Conservation (phyloP, 1,140 invertebrate genomes). For the Diorhabda elongata region DNA sequence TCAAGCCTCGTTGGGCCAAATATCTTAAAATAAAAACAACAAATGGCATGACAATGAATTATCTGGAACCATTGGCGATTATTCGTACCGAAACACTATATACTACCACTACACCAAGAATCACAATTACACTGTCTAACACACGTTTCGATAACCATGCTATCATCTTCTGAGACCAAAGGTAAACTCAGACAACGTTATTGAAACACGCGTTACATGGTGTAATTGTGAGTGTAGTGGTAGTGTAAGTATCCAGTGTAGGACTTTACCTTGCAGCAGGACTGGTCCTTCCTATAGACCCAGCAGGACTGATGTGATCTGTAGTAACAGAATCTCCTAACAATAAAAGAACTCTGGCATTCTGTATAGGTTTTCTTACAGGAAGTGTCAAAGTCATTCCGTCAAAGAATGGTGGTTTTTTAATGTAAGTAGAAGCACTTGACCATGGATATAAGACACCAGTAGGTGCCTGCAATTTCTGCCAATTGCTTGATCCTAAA, state of each 20-base stretch:
- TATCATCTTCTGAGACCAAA: too few species aligned
- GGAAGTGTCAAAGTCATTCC: constrained; percentile 57
- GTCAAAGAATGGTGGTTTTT: constrained; percentile 95
- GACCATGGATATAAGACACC: constrained; percentile 90
- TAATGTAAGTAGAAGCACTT: constrained; percentile 88
- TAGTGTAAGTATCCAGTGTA: too few species aligned
- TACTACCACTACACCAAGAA: too few species aligned
- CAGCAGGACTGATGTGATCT: constrained; percentile 97
- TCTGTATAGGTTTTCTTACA: constrained; percentile 52
- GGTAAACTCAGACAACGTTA: too few species aligned
- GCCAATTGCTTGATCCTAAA: constrained; percentile 13
- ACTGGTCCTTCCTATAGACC: constrained; percentile 92
- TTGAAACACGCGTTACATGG: too few species aligned
- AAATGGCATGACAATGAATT: background rate
- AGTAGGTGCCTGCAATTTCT: constrained; percentile 7
- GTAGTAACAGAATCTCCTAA: constrained; percentile 95
- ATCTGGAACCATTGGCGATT: too few species aligned
- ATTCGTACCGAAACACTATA: too few species aligned
- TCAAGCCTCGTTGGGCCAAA: constrained; percentile 70
- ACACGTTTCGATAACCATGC: too few species aligned
- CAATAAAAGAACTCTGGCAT: constrained; percentile 77
- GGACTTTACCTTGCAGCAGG: constrained; percentile 66
- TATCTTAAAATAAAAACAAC: constrained; percentile 56
- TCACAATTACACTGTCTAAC: too few species aligned
- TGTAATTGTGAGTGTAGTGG: too few species aligned